Evolutionary conservation across 2,888 invertebrate species (phyloP), one percentile per base, ranked within the genome.

Genomic region (Protophormia terraenovae): DNA sequence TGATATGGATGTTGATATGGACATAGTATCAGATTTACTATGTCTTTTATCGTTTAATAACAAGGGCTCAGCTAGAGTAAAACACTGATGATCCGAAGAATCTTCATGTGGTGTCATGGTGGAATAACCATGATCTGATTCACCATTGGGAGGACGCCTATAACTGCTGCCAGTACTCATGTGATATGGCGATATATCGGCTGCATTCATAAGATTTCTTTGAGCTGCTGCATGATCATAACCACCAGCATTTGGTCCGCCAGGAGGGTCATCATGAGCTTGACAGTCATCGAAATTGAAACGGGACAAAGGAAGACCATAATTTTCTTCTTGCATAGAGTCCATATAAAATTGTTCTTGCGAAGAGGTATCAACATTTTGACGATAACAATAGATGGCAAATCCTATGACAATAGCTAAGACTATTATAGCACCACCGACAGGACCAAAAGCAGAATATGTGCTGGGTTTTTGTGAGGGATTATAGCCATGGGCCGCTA

Each of bases 41-140:
- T 88, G 89, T 12, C 92, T 89, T 87, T 92, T 94, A 83, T 94
- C 93, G 66, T 93, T 91, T 73, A 93, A 92, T 83, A 95, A 92
- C 45, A 94, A 93, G 0, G 95, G 95, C 88, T 95, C 96, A 64
- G 95, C 94, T 8, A 95, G 94, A 22, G 95, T 96, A 88, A 96
- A 96, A 8, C 96, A 96, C 87, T 96, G 95, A 88, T 96, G 96
- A 90, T 97, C 97, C 89, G 97, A 97, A 0, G 96, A 97, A 90
- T 97, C 97, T 90, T 97, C 97, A 89, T 97, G 97, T 1, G 97
- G 97, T 0, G 97, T 97, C 97, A 97, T 97, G 0, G 97, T 97
- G 3, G 97, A 97, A 92, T 98, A 98, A 1, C 98, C 98, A 90
- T 98, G 97, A 93, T 98, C 98, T n/a, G 97, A 97, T 86, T 93